Evolutionary conservation across 2,888 invertebrate species (phyloP).

Genomic region (Zootermopsis nevadensis): DNA sequence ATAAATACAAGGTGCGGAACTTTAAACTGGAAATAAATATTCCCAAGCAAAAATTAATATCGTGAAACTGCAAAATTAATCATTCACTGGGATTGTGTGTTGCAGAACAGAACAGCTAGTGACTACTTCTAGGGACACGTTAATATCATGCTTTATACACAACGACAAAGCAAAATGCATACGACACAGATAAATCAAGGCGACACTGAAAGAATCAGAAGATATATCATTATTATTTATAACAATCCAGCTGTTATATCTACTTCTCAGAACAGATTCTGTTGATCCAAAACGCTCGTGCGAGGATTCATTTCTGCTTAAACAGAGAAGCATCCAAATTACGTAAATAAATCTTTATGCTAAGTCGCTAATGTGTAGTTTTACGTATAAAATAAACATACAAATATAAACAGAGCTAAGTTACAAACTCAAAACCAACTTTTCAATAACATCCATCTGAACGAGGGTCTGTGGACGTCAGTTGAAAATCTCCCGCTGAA

Average conservation of each 20-base stretch:
- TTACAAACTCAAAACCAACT: no score
- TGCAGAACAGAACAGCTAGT: background rate
- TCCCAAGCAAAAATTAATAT: slow-evolving; percentile 9
- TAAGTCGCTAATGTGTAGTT: no score
- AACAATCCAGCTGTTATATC: background rate
- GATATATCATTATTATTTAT: background rate
- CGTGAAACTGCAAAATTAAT: slow-evolving; percentile 11
- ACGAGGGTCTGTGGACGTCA: no score
- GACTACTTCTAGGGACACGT: slow-evolving; percentile 6
- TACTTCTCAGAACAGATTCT: background rate
- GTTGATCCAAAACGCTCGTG: background rate
- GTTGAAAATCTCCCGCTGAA: no score
- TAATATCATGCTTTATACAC: background rate
- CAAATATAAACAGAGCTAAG: no score
- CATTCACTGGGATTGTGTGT: background rate
- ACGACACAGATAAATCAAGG: background rate
- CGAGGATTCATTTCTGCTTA: background rate
- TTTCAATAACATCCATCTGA: no score
- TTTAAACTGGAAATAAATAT: slow-evolving; percentile 38
- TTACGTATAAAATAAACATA: no score
- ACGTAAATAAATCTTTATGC: background rate
- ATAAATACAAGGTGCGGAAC: slow-evolving; percentile 39
- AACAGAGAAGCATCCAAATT: background rate
- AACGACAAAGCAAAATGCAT: slow-evolving; percentile 1
- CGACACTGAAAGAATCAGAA: background rate